Percentiles rank a stretch among this genome's conserved stretches.
Evolutionary conservation across 2,113 vertebrate genomes (phyloP).

Genomic region (Lepus timidus): DNA sequence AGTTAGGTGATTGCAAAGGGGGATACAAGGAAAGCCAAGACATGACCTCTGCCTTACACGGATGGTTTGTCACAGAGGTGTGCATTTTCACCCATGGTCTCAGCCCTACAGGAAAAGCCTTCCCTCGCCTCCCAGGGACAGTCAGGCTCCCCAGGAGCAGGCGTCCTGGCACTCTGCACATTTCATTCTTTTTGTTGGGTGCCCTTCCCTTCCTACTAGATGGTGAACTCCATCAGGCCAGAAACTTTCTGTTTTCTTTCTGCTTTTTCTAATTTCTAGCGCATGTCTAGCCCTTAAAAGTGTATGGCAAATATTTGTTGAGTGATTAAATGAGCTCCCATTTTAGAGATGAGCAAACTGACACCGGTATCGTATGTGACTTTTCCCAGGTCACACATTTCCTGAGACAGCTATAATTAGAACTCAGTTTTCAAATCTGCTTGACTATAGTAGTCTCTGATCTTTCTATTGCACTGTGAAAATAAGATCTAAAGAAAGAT

Average conservation of each 20-base stretch:
- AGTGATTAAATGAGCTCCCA: background rate
- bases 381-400: background rate
- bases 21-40: background rate
- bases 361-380: background rate
- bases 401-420: background rate
- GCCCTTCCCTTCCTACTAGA: background rate
- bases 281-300: background rate
- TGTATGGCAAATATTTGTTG: background rate
- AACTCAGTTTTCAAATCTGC: background rate
- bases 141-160: background rate
- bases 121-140: background rate
- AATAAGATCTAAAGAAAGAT: background rate
- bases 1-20: background rate
- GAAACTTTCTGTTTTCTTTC: background rate
- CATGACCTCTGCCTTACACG: background rate
- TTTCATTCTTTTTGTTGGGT: constrained; percentile 4
- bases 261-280: constrained; percentile 15
- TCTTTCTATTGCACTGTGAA: background rate
- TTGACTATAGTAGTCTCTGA: rapidly evolving
- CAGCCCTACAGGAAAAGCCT: background rate
- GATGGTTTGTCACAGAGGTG: background rate
- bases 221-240: background rate
- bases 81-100: background rate
- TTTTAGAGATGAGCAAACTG: background rate
- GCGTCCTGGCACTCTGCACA: background rate